Percentiles rank a stretch among this genome's conserved stretches.
Evolutionary conservation across 2,113 vertebrate species (phyloP).

Genomic region (Burhinus oedicnemus): DNA sequence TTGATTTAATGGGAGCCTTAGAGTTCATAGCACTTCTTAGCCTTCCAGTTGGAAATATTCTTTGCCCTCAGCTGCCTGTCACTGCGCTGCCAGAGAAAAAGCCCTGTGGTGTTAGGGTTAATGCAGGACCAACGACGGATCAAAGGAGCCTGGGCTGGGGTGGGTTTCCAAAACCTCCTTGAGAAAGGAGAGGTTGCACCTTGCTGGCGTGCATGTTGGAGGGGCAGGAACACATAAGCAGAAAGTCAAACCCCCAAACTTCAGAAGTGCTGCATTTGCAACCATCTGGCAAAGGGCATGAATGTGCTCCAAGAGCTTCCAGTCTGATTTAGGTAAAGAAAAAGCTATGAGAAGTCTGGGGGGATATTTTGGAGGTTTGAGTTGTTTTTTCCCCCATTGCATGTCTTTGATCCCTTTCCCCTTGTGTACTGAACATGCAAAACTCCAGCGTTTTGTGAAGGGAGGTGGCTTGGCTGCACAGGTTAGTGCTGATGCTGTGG

Average conservation of each 20-base stretch:
- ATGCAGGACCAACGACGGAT: conserved; percentile 31
- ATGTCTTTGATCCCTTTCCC: not conserved
- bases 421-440: accelerated
- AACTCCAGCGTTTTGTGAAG: accelerated
- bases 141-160: not conserved
- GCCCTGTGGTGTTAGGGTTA: not conserved
- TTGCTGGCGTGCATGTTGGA: not conserved
- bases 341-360: not conserved
- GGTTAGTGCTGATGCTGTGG: not conserved
- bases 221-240: not conserved
- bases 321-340: not conserved
- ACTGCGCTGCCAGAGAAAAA: not conserved
- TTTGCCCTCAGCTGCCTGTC: conserved; percentile 14
- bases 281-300: not conserved
- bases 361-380: not conserved
- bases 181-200: not conserved
- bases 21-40: not conserved
- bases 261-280: not conserved
- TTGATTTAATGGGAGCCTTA: not conserved
- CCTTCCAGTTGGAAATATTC: not conserved
- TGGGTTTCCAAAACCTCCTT: not conserved
- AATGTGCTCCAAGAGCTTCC: not conserved
- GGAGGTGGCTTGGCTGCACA: accelerated
- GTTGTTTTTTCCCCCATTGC: accelerated
- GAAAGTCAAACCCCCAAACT: not conserved